Evolutionary conservation across 1,140 invertebrate genomes (phyloP), one percentile per base, ranked within the genome.

Genomic region (Mizuhopecten yessoensis): DNA sequence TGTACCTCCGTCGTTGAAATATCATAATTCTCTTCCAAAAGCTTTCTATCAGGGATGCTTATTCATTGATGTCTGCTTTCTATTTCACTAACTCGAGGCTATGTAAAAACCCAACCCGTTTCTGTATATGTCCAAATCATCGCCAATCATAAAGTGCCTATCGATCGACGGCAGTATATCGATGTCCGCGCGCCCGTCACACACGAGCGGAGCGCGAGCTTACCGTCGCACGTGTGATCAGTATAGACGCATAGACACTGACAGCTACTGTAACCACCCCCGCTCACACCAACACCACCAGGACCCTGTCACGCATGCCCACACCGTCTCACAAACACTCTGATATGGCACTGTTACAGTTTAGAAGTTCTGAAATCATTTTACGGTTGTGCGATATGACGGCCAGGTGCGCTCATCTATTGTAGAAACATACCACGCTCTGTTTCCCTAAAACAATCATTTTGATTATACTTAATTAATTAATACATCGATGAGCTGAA

Each of bases 161-260:
- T 75, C 57, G 57, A 75, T 75, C 57, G 57, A 0, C 36, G 17
- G 23, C 23, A 75, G 57, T 75, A 75, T 75, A 75, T 75, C 57
- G 57, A 75, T 75, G 57, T 75, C 57, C 57, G 57, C 57, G 17
- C 57, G 57, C 9, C 57, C 2, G 57, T 75, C 57, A 75, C 57
- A 75, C 57, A 75, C 57, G 57, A 75, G 57, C 57, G 57, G n/a
- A 75, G 57, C 57, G 57, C 57, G 57, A 75, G 57, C 57, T 75
- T 75, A 75, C 23, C 57, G 57, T 75, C 57, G 57, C 57, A 75
- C 57, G 57, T 75, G 57, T 75, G 23, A 29, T 75, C 2, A 17
- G 57, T 75, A 29, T n/a, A 75, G 57, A 29, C 42, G 17, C n/a
- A 75, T n/a, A 75, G 57, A 29, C 42, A 45, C n/a, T 29, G 57